Conservation (phyloP, 64 coral and sea anemone species). For the Hydrozoanthus tunicans region DNA sequence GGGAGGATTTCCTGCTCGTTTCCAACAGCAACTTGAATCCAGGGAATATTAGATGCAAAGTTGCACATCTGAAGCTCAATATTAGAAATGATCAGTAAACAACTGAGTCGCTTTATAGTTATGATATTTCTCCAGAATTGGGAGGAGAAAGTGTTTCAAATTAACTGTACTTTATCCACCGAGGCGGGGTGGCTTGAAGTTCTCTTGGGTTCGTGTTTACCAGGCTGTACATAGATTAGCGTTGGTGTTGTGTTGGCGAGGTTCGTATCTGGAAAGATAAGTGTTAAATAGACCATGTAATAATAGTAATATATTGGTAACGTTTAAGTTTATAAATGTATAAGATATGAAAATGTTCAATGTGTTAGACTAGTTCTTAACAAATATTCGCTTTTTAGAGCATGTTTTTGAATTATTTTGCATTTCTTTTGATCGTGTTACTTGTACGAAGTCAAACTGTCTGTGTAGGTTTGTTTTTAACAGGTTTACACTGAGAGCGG, state of each 20-base stretch:
- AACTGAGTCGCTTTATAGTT: no score
- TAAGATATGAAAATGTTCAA: neutral
- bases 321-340: neutral
- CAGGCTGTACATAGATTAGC: slow-evolving; percentile 13
- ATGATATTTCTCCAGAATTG: no score
- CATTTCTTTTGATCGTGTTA: neutral
- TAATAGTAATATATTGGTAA: slow-evolving; percentile 2
- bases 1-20: no score
- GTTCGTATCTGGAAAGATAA: neutral
- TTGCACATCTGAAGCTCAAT: no score
- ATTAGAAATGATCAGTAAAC: no score
- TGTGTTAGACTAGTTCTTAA: no score
- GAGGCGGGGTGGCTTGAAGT: neutral
- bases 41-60: no score
- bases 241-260: slow-evolving; percentile 1
- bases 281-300: neutral
- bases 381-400: no score
- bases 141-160: neutral
- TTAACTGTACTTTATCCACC: neutral
- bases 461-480: neutral
- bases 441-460: neutral
- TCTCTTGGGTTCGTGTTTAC: neutral
- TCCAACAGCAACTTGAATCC: no score
- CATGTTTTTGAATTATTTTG: neutral
- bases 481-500: neutral